These are phyloP conservation scores for Lasioglossum leucozonium DNA, from an alignment of 2,888 invertebrate species.

Conservation along the genomic window DNA sequence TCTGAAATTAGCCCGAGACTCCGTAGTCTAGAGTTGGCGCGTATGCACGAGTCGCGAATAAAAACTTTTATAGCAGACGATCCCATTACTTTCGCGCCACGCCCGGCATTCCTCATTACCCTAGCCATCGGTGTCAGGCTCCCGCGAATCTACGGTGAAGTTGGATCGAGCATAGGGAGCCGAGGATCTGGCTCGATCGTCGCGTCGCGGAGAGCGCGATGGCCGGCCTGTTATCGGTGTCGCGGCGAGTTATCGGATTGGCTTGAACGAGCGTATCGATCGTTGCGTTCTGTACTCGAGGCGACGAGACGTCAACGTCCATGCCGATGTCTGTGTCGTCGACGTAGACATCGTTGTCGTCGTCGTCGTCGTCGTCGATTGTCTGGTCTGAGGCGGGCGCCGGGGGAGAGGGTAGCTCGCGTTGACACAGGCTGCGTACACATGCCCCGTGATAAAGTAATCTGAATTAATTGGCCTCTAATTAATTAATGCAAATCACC, in stretches of 20 bases:
- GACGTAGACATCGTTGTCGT: conserved; percentile 28
- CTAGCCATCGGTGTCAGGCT: not conserved
- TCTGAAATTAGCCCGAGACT: not conserved
- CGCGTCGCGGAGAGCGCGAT: conserved; percentile 45
- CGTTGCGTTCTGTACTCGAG: conserved; percentile 44
- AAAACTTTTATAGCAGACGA: not conserved
- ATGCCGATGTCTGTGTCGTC: conserved; percentile 59
- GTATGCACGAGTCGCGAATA: not conserved
- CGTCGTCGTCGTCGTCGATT: conserved; percentile 37
- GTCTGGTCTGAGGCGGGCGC: conserved; percentile 37
- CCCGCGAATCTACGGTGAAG: not conserved
- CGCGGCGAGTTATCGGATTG: conserved; percentile 65
- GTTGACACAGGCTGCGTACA: conserved; percentile 57
- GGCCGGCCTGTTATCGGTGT: conserved; percentile 46
- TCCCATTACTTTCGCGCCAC: not conserved
- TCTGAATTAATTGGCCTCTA: conserved; percentile 73
- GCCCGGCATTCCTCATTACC: not conserved
- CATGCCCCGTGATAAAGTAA: conserved; percentile 69
- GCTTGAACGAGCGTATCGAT: conserved; percentile 70
- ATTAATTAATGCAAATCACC: conserved; percentile 75
- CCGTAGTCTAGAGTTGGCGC: not conserved
- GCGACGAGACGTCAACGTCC: conserved; percentile 66
- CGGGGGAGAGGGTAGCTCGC: conserved; percentile 35
- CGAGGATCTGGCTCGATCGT: conserved; percentile 16
- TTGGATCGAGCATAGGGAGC: not conserved